These are phyloP conservation scores for Brenthis hecate DNA, from an alignment of 2,888 invertebrate species.

Conservation along the genomic window DNA sequence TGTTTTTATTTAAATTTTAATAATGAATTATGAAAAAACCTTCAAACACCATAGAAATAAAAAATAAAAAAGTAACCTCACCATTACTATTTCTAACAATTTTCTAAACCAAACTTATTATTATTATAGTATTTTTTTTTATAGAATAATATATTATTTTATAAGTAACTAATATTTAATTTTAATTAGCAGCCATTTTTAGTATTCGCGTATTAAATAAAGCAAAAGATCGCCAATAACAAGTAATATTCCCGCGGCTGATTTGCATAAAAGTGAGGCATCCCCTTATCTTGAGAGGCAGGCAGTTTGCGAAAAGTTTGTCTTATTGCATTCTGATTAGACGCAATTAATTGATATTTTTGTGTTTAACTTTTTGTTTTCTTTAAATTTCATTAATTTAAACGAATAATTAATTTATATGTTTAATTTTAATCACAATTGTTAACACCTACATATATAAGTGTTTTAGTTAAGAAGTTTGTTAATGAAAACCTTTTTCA, in stretches of 20 bases:
- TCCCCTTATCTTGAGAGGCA: slow-evolving; percentile 72
- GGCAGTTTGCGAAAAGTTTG: slow-evolving; percentile 77
- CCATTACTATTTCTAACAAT: too few relatives aligned
- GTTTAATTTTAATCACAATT: neutral
- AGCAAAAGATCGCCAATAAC: slow-evolving; percentile 40
- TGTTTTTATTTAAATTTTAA: too few relatives aligned
- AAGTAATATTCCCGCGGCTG: slow-evolving; percentile 53
- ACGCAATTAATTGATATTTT: slow-evolving; percentile 57
- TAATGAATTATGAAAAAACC: too few relatives aligned
- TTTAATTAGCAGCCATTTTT: too few relatives aligned
- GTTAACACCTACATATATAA: too few relatives aligned
- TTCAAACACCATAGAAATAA: too few relatives aligned
- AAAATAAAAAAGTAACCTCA: too few relatives aligned
- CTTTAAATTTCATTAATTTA: neutral
- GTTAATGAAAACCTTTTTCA: too few relatives aligned
- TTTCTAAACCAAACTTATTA: too few relatives aligned
- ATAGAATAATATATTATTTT: neutral
- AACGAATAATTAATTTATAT: neutral
- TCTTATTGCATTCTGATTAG: slow-evolving; percentile 74
- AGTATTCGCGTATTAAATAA: neutral
- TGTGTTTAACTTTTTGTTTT: slow-evolving; percentile 9
- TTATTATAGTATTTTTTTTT: neutral
- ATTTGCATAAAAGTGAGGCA: slow-evolving; percentile 75
- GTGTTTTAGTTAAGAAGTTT: too few relatives aligned
- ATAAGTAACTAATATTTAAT: too few relatives aligned